Evolutionary conservation across 2,888 invertebrate genomes (phyloP).

Genomic region (Chymomyza procnemis): DNA sequence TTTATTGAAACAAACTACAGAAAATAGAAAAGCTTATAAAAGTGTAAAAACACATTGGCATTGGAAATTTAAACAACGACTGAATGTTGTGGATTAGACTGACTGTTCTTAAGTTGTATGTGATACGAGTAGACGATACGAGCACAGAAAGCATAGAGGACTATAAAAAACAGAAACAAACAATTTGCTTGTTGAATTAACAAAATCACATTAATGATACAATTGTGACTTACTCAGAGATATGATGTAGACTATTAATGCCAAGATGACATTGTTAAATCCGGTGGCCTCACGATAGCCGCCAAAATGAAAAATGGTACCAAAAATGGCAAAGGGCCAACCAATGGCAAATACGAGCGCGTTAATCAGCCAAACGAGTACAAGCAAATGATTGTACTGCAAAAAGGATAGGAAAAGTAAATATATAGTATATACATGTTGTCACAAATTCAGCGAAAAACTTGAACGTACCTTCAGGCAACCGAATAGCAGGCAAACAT

Average conservation of each 20-base stretch:
- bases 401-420: conserved; percentile 10
- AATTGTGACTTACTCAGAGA: conserved; percentile 46
- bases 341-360: conserved; percentile 49
- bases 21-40: not conserved
- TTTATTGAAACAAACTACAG: not conserved
- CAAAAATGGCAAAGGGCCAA: conserved; percentile 62
- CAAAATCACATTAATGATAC: not conserved
- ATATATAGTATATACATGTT: not conserved
- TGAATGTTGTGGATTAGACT: conserved; percentile 44
- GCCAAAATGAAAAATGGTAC: conserved; percentile 65
- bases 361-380: conserved; percentile 58
- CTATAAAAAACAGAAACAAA: conserved; percentile 32
- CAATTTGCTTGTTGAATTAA: not conserved
- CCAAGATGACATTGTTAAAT: conserved; percentile 42
- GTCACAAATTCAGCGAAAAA: not conserved
- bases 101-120: conserved; percentile 55
- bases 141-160: conserved; percentile 46
- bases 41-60: not conserved
- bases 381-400: conserved; percentile 51
- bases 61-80: conserved; percentile 53
- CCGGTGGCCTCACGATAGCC: conserved; percentile 52
- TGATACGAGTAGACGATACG: conserved; percentile 64
- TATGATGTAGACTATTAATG: conserved; percentile 50
- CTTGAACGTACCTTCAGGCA: conserved; percentile 47
- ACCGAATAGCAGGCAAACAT: conserved; percentile 57